These are phyloP conservation scores for Ovibos moschatus DNA, from an alignment of 2,113 vertebrate genomes.

Conservation along the genomic window DNA sequence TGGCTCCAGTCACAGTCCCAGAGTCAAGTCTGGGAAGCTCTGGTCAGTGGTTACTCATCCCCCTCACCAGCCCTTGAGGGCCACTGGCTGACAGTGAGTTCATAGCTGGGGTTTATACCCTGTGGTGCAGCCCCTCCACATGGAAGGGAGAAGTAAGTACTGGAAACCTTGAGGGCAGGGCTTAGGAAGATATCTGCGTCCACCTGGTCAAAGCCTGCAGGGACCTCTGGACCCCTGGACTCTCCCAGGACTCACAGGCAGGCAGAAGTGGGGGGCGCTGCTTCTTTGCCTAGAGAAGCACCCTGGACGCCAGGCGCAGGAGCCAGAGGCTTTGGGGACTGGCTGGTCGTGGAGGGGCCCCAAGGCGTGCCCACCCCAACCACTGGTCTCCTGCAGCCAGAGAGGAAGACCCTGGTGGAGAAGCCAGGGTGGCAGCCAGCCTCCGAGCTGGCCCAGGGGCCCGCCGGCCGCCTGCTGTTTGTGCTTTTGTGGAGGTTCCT, in stretches of 20 bases:
- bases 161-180: fast-evolving
- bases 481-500: not conserved
- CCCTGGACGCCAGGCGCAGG: not conserved
- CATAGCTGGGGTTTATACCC: not conserved
- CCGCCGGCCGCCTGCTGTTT: fast-evolving
- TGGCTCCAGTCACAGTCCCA: no score
- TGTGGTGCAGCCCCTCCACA: not conserved
- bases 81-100: not conserved
- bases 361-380: no score
- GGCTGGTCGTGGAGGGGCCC: fast-evolving
- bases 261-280: fast-evolving
- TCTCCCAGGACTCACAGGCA: not conserved
- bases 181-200: not conserved
- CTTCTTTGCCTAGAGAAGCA: not conserved
- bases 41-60: not conserved
- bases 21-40: not conserved
- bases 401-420: not conserved
- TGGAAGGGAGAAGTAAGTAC: no score
- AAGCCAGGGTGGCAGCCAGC: not conserved
- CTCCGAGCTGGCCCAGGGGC: not conserved
- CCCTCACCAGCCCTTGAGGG: not conserved
- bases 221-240: not conserved
- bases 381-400: not conserved
- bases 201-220: not conserved
- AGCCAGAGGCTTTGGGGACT: not conserved